Evolutionary conservation across 2,888 invertebrate species (phyloP), one percentile per base, ranked within the genome.

Genomic region (Brassicogethes aeneus): DNA sequence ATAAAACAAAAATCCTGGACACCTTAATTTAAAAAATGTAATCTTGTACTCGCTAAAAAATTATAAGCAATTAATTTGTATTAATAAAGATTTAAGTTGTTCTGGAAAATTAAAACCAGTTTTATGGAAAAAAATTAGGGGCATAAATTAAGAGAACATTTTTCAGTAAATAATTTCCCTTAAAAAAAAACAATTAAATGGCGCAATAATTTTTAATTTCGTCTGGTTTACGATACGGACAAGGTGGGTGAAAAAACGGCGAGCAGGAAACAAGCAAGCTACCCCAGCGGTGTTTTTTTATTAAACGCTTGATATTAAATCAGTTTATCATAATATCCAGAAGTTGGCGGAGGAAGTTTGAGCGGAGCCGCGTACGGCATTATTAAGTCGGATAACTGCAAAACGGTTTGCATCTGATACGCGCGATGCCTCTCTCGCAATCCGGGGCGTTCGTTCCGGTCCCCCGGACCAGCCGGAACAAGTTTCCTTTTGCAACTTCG

Each of bases 251-350:
- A 23, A 33, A 33, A 33, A 33, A 33, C 3, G 3, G 13, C 12
- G 23, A 17, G 30, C 16, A 14, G 36, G 37, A 34, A 37, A 37
- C 41, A 39, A 44, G 12, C 38, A n/a, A n/a, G n/a, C n/a, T n/a
- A 34, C 15, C 46, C 42, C 43, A 16, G 40, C 39, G 38, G 5
- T 23, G 5, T 35, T 41, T 56, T 56, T 56, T 57, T 61, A 61
- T 59, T 61, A 63, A 61, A 61, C 48, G 55, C 51, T 51, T 54
- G 59, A 60, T 61, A 63, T 63, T 63, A 61, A 61, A 62, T 62
- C 60, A 62, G 61, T 61, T 62, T 62, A 61, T 62, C 60, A 61
- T 60, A 60, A 61, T 62, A 60, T 60, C 58, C 55, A 43, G 51
- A 45, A 50, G 54, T 50, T 54, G 54, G 54, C 54, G 54, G 50